phyloP scores from a whole-genome alignment of 2,113 vertebrate genomes.

The Sigmodon hispidus region DNA sequence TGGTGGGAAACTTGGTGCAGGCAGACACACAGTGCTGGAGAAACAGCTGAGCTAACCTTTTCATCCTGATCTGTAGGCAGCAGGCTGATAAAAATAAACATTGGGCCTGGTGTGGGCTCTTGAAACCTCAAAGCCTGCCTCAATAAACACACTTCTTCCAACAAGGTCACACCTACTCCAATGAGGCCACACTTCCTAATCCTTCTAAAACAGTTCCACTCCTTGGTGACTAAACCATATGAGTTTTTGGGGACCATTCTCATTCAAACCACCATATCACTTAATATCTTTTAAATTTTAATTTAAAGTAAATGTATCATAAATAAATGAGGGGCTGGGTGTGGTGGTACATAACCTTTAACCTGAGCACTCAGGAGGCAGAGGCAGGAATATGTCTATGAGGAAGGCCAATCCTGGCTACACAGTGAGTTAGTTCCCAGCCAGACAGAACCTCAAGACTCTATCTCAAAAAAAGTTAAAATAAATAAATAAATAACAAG shows the following conservation, averaged over 20 bases:
- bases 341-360: background rate
- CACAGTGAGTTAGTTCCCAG: background rate
- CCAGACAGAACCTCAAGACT: background rate
- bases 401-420: background rate
- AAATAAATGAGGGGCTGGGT: background rate
- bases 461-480: background rate
- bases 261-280: background rate
- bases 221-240: background rate
- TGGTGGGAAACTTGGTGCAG: background rate
- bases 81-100: background rate
- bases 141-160: no score
- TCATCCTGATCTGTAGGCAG: background rate
- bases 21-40: background rate
- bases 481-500: background rate
- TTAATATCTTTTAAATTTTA: background rate
- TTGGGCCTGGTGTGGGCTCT: background rate
- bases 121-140: background rate
- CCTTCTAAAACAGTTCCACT: background rate
- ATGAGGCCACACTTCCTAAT: no score
- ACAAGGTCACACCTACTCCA: no score
- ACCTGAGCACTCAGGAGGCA: background rate
- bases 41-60: background rate
- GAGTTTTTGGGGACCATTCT: background rate
- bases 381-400: background rate
- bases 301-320: slow-evolving; percentile 32